Evolutionary conservation across 1,140 invertebrate genomes (phyloP).

Genomic region (Brachionus rubens): DNA sequence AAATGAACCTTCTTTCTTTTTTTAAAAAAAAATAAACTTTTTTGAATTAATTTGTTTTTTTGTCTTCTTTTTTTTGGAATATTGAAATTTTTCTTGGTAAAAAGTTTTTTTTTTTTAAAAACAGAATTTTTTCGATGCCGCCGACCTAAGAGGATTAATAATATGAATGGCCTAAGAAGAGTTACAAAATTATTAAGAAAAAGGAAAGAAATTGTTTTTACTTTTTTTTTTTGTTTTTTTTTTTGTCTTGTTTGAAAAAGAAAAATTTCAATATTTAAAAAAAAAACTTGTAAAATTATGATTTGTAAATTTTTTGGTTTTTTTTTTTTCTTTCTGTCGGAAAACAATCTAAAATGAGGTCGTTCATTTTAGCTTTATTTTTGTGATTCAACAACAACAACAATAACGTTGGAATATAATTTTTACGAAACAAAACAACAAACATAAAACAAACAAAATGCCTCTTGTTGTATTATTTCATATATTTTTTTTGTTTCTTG

Average conservation of each 20-base stretch:
- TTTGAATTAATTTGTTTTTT: neutral
- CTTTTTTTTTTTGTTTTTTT: constrained; percentile 15
- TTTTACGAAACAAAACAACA: too few species aligned
- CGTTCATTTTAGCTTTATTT: neutral
- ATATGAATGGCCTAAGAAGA: too few species aligned
- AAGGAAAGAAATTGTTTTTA: constrained; percentile 10
- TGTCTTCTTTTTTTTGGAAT: neutral
- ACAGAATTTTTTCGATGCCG: neutral
- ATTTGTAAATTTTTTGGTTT: constrained; percentile 22
- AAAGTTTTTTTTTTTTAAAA: constrained; percentile 11
- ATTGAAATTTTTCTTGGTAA: constrained; percentile 20
- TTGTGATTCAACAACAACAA: too few species aligned
- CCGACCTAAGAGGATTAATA: neutral
- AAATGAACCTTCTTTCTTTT: neutral
- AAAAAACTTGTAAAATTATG: constrained; percentile 21
- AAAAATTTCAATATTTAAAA: constrained; percentile 28
- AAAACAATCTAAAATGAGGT: neutral
- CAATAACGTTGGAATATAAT: too few species aligned
- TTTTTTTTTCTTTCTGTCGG: neutral
- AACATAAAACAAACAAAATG: neutral
- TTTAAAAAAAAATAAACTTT: constrained; percentile 3
- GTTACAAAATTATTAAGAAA: too few species aligned
- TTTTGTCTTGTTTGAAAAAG: constrained; percentile 1
- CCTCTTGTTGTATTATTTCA: neutral
- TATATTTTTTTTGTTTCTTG: neutral